These are phyloP conservation scores for Geophilus truncorum DNA, from an alignment of 2,888 invertebrate genomes.

Conservation along the genomic window DNA sequence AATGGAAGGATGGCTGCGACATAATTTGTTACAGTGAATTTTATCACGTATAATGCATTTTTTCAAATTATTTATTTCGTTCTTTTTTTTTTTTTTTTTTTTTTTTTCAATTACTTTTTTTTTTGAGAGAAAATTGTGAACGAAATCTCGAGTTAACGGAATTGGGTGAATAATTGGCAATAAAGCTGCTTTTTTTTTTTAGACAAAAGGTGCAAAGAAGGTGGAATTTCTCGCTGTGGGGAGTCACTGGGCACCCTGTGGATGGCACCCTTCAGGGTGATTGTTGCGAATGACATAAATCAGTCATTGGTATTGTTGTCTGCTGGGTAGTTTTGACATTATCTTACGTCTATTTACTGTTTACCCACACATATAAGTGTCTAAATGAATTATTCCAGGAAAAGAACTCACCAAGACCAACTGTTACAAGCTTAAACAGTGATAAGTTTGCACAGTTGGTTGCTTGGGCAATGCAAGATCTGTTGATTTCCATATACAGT, in stretches of 20 bases:
- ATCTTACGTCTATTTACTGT: not conserved
- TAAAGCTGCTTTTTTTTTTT: not conserved
- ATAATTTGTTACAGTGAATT: not conserved
- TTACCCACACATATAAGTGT: not conserved
- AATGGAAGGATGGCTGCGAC: not conserved
- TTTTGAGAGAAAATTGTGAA: too few species aligned
- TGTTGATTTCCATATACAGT: not conserved
- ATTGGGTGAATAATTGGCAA: not conserved
- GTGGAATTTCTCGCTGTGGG: not conserved
- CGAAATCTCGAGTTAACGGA: too few species aligned
- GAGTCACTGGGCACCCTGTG: not conserved
- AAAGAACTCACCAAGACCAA: too few species aligned
- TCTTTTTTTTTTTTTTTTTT: not conserved
- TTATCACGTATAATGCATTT: not conserved
- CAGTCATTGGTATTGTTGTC: not conserved
- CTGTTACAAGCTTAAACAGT: too few species aligned
- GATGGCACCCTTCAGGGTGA: constrained; percentile 7
- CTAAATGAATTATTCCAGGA: not conserved
- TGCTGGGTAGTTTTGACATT: not conserved
- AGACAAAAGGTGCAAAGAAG: not conserved
- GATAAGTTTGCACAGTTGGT: too few species aligned
- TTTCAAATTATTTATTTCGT: not conserved
- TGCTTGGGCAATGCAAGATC: too few species aligned
- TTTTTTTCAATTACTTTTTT: not conserved
- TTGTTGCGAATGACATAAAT: constrained; percentile 2